These are phyloP conservation scores for Apamea crenata DNA, from an alignment of 2,888 invertebrate genomes.

Conservation along the genomic window DNA sequence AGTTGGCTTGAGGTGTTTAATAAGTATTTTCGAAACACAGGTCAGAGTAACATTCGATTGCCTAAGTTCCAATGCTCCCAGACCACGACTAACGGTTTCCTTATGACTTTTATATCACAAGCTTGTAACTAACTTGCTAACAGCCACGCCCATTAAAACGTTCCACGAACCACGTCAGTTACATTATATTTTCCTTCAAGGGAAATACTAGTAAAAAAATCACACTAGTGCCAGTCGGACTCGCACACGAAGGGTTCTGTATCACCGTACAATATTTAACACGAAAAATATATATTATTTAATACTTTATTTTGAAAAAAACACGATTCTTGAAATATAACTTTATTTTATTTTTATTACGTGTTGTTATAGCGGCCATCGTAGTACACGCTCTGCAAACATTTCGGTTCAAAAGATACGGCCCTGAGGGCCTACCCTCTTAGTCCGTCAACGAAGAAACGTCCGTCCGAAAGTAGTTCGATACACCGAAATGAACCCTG, in stretches of 20 bases:
- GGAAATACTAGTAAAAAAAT: constrained; percentile 48
- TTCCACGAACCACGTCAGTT: background rate
- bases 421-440: too few relatives aligned
- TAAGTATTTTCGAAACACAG: constrained; percentile 53
- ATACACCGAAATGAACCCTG: too few relatives aligned
- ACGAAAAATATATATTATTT: too few relatives aligned
- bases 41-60: constrained; percentile 48
- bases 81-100: constrained; percentile 50
- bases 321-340: too few relatives aligned
- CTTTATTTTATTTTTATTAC: too few relatives aligned
- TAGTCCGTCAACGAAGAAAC: too few relatives aligned
- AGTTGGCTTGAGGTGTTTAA: constrained; percentile 21
- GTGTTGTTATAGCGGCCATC: too few relatives aligned
- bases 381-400: too few relatives aligned
- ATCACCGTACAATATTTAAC: background rate
- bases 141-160: constrained; percentile 42
- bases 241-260: background rate
- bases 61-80: constrained; percentile 47
- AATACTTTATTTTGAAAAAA: too few relatives aligned
- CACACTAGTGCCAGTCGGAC: background rate
- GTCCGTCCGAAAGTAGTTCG: too few relatives aligned
- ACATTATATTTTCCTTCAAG: constrained; percentile 20
- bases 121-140: constrained; percentile 25
- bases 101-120: constrained; percentile 55
- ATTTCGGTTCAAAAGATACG: too few relatives aligned